These are phyloP conservation scores for Tenthredo amoena DNA, from an alignment of 2,888 invertebrate species.

Conservation along the genomic window DNA sequence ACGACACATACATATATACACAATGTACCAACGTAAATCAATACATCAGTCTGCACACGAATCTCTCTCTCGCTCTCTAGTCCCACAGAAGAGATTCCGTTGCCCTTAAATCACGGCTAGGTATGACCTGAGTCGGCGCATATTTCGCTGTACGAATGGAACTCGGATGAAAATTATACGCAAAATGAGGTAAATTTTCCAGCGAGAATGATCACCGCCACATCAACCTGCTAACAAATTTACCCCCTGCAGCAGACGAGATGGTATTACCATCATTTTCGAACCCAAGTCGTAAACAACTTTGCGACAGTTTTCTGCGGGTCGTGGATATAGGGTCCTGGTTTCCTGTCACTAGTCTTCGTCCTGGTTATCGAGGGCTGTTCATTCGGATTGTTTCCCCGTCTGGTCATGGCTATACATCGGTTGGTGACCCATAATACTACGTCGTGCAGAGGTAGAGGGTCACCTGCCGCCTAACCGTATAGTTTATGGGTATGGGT, in stretches of 20 bases:
- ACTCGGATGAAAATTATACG: constrained; percentile 26
- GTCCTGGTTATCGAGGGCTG: background rate
- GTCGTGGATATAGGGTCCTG: background rate
- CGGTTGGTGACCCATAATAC: background rate
- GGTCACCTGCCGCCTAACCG: background rate
- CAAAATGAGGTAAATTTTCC: background rate
- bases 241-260: background rate
- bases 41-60: constrained; percentile 24
- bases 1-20: background rate
- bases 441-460: background rate
- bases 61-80: background rate
- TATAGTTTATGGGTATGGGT: background rate
- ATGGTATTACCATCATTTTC: constrained; percentile 5
- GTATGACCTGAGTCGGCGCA: background rate
- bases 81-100: background rate
- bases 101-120: constrained; percentile 4
- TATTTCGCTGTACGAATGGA: constrained; percentile 12
- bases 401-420: background rate
- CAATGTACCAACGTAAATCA: constrained; percentile 23
- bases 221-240: background rate
- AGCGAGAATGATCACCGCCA: background rate
- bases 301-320: background rate
- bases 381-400: background rate
- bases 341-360: background rate
- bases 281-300: constrained; percentile 27